Evolutionary conservation across 2,888 invertebrate genomes (phyloP), one percentile per base, ranked within the genome.

Genomic region (Nesidiocoris tenuis): DNA sequence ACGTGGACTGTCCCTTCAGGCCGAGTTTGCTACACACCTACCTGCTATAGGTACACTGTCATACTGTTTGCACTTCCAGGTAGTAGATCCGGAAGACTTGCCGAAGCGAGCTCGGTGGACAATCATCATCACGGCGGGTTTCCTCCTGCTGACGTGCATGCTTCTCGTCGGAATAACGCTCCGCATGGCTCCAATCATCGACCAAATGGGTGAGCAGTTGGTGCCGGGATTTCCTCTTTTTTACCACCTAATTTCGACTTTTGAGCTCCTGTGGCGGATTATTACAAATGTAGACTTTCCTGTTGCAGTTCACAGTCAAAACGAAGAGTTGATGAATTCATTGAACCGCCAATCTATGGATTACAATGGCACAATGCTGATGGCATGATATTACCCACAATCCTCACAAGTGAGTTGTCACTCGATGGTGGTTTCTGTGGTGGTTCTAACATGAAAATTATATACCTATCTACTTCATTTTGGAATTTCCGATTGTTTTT

Each of bases 181-280:
- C 25, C 87, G 95, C 79, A 95, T 96, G 94, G 95, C 96, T 16
- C 96, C 96, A 12, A 91, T 96, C 80, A 96, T 96, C 82, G 96
- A 96, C 83, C 95, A 95, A 82, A 93, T 96, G 91, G 95, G 96
- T 96, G 85, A 91, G 93, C 56, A 55, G 22, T 12, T 5, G 1
- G 5, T 21, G n/a, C n/a, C n/a, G n/a, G n/a, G n/a, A n/a, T n/a
- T n/a, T n/a, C n/a, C n/a, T n/a, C n/a, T n/a, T n/a, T n/a, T n/a
- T n/a, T n/a, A n/a, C n/a, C n/a, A n/a, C n/a, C n/a, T n/a, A n/a
- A n/a, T n/a, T n/a, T n/a, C n/a, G n/a, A n/a, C n/a, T n/a, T n/a
- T n/a, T n/a, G n/a, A n/a, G n/a, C n/a, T n/a, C n/a, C n/a, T n/a
- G n/a, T n/a, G n/a, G n/a, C n/a, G 22, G 24, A 66, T 66, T 23